Percentiles rank a stretch among this genome's conserved stretches.
Evolutionary conservation across 1,140 invertebrate genomes (phyloP).

Genomic region (Thrips palmi): DNA sequence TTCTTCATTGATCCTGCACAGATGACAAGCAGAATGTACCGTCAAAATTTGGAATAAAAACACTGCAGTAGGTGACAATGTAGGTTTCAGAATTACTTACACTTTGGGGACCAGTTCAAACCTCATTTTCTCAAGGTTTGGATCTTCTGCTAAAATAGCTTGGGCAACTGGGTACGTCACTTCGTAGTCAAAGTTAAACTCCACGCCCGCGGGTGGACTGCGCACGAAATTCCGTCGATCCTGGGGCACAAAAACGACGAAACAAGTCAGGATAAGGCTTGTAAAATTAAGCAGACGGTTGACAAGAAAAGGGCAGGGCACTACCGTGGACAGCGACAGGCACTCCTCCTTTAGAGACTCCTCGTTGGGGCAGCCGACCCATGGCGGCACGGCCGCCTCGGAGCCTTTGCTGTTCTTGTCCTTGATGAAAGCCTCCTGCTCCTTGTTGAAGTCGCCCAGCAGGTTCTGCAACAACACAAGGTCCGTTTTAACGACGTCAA

Average conservation of each 20-base stretch:
- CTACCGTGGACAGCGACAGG: constrained; percentile 70
- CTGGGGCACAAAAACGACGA: constrained; percentile 26
- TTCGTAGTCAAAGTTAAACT: constrained; percentile 91
- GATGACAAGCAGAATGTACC: constrained; percentile 10
- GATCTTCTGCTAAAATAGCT: constrained; percentile 85
- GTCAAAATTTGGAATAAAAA: no score
- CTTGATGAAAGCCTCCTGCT: constrained; percentile 88
- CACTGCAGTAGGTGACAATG: neutral
- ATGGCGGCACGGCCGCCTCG: constrained; percentile 68
- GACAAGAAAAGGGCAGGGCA: neutral
- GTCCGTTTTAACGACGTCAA: neutral
- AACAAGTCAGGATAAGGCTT: neutral
- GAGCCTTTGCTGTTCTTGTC: constrained; percentile 51
- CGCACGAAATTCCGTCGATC: constrained; percentile 94
- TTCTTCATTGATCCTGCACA: constrained; percentile 83
- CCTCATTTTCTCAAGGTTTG: constrained; percentile 91
- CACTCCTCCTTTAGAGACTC: constrained; percentile 78
- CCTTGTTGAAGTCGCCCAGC: constrained; percentile 87
- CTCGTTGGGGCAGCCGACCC: constrained; percentile 48
- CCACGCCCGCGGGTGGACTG: constrained; percentile 83
- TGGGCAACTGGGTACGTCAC: constrained; percentile 77
- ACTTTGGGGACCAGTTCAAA: constrained; percentile 98
- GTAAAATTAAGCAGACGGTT: neutral
- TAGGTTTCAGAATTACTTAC: no score
- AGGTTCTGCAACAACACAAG: constrained; percentile 51